phyloP scores from a whole-genome alignment of 2,113 vertebrate genomes.

The Galbula dea region DNA sequence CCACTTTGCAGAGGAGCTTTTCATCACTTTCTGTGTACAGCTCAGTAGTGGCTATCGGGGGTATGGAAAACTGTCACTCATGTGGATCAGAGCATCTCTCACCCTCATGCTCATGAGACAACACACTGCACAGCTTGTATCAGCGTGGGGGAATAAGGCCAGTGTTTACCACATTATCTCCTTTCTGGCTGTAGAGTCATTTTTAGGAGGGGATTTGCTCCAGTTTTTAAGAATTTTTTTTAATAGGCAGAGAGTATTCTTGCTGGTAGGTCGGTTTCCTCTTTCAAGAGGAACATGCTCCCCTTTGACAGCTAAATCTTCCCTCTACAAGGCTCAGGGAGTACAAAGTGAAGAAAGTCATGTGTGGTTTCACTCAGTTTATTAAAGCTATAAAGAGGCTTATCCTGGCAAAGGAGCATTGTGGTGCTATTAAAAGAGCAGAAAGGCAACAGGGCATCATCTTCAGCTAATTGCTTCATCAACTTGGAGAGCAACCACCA shows the following conservation, averaged over 20 bases:
- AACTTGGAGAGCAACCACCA: background rate
- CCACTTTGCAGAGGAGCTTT: background rate
- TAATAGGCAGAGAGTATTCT: background rate
- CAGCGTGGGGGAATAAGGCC: background rate
- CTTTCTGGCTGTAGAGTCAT: background rate
- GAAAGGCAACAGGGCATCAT: slow-evolving; percentile 1
- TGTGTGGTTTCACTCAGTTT: background rate
- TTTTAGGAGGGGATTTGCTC: background rate
- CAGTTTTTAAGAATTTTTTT: background rate
- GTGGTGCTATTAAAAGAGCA: background rate
- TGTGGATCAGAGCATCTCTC: background rate
- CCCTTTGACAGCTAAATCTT: background rate
- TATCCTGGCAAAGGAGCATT: background rate
- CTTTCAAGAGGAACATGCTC: background rate
- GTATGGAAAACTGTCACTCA: background rate
- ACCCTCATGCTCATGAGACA: background rate
- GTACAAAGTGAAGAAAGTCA: rapidly evolving
- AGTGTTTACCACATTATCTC: background rate
- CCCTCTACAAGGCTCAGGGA: rapidly evolving
- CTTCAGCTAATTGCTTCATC: slow-evolving; percentile 41
- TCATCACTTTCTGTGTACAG: background rate
- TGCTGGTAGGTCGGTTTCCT: background rate
- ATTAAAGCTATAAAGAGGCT: background rate
- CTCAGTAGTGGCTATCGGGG: background rate
- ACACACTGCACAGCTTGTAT: background rate